Conservation (phyloP, 92 coral and sea anemone genomes). For the Galaxea fascicularis region DNA sequence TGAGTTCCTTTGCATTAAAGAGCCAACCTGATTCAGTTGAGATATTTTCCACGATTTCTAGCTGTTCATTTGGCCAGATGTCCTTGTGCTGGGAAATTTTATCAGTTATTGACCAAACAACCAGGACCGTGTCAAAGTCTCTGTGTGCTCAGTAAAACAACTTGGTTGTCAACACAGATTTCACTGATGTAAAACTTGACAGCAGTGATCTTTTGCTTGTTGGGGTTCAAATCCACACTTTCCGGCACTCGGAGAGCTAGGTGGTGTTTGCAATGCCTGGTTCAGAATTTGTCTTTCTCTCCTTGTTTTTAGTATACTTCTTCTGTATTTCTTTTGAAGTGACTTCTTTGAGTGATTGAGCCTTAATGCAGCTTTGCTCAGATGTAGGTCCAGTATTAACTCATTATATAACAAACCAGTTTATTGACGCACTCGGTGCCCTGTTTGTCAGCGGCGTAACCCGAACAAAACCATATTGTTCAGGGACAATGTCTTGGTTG, state of each 20-base stretch:
- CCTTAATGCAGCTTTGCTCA: not conserved
- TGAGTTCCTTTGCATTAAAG: not conserved
- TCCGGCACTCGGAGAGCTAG: not conserved
- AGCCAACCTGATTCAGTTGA: not conserved
- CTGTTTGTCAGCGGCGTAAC: conserved; percentile 5
- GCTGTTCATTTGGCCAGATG: not conserved
- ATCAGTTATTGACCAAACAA: not conserved
- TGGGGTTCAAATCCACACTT: not conserved
- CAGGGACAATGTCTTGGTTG: conserved; percentile 9
- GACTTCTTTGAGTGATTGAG: not conserved
- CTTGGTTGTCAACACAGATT: not conserved
- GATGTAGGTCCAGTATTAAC: not conserved
- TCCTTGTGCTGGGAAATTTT: not conserved
- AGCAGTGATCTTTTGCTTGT: not conserved
- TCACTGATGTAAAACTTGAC: not conserved
- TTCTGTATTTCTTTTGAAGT: not conserved
- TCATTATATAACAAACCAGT: not conserved
- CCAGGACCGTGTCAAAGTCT: too few relatives aligned
- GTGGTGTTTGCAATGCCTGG: not conserved
- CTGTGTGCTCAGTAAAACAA: not conserved
- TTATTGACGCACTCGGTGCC: conserved; percentile 1
- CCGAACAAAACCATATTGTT: conserved; percentile 28
- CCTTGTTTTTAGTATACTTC: not conserved
- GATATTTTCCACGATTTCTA: not conserved
- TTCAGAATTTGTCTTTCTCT: not conserved